These are phyloP conservation scores for Poeciliopsis turneri DNA, from an alignment of 2,797 vertebrate species.

Conservation along the genomic window DNA sequence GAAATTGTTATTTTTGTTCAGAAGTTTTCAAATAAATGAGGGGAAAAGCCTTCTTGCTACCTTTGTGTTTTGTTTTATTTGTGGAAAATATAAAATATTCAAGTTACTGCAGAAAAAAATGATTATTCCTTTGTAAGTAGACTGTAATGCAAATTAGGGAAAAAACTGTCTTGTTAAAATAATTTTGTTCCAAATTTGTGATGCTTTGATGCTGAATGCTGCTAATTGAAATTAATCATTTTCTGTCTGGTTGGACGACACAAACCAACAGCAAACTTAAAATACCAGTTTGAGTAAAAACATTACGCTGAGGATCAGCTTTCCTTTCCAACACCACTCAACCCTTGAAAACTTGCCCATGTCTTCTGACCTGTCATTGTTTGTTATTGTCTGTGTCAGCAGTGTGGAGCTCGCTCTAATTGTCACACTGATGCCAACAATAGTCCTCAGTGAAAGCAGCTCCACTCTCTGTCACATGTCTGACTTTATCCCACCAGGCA, in stretches of 20 bases:
- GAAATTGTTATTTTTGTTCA: constrained; percentile 22
- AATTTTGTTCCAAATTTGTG: no score
- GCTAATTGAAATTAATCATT: not conserved
- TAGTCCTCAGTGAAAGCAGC: constrained; percentile 58
- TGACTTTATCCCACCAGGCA: constrained; percentile 54
- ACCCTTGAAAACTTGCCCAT: constrained; percentile 7
- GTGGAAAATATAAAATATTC: not conserved
- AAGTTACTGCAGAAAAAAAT: not conserved
- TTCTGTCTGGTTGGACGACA: not conserved
- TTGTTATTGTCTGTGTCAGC: constrained; percentile 18
- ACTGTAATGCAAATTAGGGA: not conserved
- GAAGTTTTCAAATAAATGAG: constrained; percentile 40
- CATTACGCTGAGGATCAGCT: not conserved
- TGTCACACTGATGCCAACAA: constrained; percentile 65
- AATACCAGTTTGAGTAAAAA: not conserved
- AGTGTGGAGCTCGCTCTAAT: constrained; percentile 41
- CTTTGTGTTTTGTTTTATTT: constrained; percentile 28
- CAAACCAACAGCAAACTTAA: not conserved
- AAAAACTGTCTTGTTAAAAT: not conserved
- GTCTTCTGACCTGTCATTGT: constrained; percentile 13
- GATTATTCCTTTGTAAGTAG: not conserved
- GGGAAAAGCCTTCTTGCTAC: constrained; percentile 39
- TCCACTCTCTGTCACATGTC: constrained; percentile 65
- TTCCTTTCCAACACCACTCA: not conserved
- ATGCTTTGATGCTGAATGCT: no score